Conservation (phyloP, 2,888 invertebrate genomes). For the Tetranychus truncatus region DNA sequence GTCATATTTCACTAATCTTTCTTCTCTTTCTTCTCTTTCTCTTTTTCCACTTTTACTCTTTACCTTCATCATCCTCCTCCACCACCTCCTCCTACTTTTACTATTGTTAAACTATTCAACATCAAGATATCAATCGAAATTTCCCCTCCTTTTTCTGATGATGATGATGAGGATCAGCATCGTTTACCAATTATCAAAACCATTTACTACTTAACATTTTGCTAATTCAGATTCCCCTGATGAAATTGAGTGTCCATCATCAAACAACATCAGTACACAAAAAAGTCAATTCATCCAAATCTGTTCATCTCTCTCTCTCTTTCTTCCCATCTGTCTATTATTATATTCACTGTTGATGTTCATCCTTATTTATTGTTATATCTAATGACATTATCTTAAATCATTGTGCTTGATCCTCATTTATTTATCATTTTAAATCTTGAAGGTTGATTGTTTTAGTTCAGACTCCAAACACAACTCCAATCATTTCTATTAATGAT, state of each 20-base stretch:
- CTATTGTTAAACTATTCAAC: not conserved
- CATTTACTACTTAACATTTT: not conserved
- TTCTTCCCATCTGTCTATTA: not conserved
- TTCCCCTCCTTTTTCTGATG: not conserved
- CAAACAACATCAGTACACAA: not conserved
- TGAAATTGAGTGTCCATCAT: conserved; percentile 1
- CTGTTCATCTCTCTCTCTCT: not conserved
- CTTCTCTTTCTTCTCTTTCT: not conserved
- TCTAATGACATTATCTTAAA: not conserved
- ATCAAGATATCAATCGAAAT: not conserved
- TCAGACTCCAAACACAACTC: no score
- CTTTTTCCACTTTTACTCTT: not conserved
- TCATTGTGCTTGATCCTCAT: not conserved
- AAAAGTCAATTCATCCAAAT: not conserved
- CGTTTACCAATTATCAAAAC: not conserved
- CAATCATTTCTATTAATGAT: no score
- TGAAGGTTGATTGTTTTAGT: no score
- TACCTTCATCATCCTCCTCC: not conserved
- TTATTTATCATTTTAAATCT: not conserved
- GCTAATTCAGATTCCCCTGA: not conserved
- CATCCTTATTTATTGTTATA: not conserved
- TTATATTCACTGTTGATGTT: not conserved
- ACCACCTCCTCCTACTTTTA: not conserved
- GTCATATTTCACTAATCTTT: conserved; percentile 1
- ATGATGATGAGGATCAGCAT: not conserved